Percentiles rank a stretch among this genome's conserved stretches.
These are phyloP conservation scores for Anguilla megastoma DNA, from an alignment of 2,797 vertebrate species.

Conservation along the genomic window DNA sequence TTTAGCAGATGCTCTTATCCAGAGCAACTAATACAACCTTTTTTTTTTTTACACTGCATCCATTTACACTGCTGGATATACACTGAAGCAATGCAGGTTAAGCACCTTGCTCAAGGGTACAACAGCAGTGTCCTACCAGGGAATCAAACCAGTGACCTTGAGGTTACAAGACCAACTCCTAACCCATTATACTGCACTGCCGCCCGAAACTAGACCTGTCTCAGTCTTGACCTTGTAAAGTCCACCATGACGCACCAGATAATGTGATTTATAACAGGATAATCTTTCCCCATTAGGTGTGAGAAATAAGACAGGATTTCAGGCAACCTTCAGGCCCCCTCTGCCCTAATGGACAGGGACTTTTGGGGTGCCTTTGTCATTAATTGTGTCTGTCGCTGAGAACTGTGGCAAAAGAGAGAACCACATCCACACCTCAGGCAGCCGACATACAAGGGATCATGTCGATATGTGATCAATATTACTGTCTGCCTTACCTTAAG, in stretches of 20 bases:
- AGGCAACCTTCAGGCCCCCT: neutral
- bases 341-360: neutral
- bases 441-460: neutral
- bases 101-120: too few species aligned
- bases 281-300: neutral
- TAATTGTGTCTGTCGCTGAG: conserved; percentile 19
- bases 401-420: neutral
- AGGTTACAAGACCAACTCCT: too few species aligned
- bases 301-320: neutral
- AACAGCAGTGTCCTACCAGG: too few species aligned
- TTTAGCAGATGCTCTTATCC: too few species aligned
- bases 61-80: too few species aligned
- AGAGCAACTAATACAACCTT: too few species aligned
- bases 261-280: neutral
- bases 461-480: neutral
- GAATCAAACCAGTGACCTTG: too few species aligned
- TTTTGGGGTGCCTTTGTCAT: conserved; percentile 20
- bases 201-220: too few species aligned
- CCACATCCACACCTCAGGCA: neutral
- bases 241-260: neutral
- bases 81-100: too few species aligned
- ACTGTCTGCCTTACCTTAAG: neutral
- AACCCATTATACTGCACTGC: too few species aligned
- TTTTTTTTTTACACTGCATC: too few species aligned
- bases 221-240: neutral